Conservation (phyloP, 2,113 vertebrate species). For the Pomatorhinus ruficollis region DNA sequence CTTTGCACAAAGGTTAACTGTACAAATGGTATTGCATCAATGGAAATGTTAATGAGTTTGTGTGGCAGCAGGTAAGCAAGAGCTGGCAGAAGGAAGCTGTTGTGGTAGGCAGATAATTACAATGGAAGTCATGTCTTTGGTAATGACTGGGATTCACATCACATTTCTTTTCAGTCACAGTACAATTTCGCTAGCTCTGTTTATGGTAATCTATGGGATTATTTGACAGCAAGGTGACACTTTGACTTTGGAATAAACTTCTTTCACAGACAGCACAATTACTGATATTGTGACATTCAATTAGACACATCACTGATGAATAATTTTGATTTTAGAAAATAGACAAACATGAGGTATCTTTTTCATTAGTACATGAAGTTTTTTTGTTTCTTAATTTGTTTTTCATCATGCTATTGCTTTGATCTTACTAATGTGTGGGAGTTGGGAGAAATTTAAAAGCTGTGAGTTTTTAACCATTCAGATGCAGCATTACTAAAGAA, state of each 20-base stretch:
- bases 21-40: conserved; percentile 49
- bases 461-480: background rate
- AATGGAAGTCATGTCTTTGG: conserved; percentile 69
- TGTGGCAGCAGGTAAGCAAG: conserved; percentile 58
- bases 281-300: conserved; percentile 55
- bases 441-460: background rate
- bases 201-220: conserved; percentile 74
- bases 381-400: background rate
- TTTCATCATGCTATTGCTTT: background rate
- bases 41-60: conserved; percentile 70
- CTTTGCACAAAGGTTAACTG: conserved; percentile 68
- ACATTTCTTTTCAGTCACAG: conserved; percentile 69
- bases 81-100: conserved; percentile 41
- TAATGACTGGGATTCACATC: conserved; percentile 72
- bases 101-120: conserved; percentile 69
- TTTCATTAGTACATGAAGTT: conserved; percentile 1
- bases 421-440: background rate
- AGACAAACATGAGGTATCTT: conserved; percentile 15
- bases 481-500: background rate
- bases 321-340: conserved; percentile 45
- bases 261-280: conserved; percentile 69
- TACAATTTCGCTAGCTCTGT: conserved; percentile 64
- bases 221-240: conserved; percentile 77
- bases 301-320: conserved; percentile 35
- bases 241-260: conserved; percentile 75